A percentile compares a stretch with the other conserved stretches of the same genome.
phyloP scores from a whole-genome alignment of 2,888 invertebrate genomes.

The Serripes groenlandicus region DNA sequence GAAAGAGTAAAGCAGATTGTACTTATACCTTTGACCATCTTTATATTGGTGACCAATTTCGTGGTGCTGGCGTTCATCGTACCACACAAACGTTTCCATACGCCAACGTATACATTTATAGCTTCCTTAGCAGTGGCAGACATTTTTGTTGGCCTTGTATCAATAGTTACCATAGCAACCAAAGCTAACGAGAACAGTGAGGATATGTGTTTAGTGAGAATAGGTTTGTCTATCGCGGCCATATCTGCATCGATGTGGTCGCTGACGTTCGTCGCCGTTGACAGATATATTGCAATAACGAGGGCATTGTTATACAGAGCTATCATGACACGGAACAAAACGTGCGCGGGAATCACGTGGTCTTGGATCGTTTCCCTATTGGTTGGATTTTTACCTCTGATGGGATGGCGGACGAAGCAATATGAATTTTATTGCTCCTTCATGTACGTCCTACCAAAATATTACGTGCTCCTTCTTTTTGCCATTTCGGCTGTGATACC shows the following conservation, averaged over 20 bases:
- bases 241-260: slow-evolving; percentile 72
- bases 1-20: slow-evolving; percentile 69
- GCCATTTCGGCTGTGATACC: slow-evolving; percentile 66
- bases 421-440: slow-evolving; percentile 76
- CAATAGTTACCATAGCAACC: slow-evolving; percentile 72
- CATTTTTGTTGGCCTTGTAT: slow-evolving; percentile 73
- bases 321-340: slow-evolving; percentile 69
- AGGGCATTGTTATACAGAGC: slow-evolving; percentile 73
- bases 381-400: slow-evolving; percentile 76
- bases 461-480: slow-evolving; percentile 72
- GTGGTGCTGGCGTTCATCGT: slow-evolving; percentile 66
- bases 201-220: slow-evolving; percentile 70
- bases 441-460: slow-evolving; percentile 68
- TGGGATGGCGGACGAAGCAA: slow-evolving; percentile 75
- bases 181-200: slow-evolving; percentile 64
- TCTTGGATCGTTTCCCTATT: slow-evolving; percentile 72
- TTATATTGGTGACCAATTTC: slow-evolving; percentile 71
- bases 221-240: slow-evolving; percentile 71
- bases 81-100: slow-evolving; percentile 66
- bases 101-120: slow-evolving; percentile 73
- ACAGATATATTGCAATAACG: slow-evolving; percentile 78
- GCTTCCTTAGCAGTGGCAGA: slow-evolving; percentile 74
- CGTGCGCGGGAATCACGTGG: slow-evolving; percentile 60
- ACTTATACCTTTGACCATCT: slow-evolving; percentile 69
- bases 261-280: slow-evolving; percentile 77